Base-by-base conservation (phyloP, 2,113 vertebrate genomes). In the Sceloporus undulatus region DNA sequence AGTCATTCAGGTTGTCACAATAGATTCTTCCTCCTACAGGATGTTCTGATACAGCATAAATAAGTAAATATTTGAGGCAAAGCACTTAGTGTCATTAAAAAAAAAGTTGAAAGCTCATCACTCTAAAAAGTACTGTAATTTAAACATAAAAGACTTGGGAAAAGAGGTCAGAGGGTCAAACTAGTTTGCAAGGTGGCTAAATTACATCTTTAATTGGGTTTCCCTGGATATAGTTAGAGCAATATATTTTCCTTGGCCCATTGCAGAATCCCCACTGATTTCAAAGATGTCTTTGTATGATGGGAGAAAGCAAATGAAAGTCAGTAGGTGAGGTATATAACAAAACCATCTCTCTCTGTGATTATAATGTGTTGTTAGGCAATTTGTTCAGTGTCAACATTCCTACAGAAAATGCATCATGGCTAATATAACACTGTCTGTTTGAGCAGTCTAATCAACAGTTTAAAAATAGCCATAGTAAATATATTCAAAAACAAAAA, bases 131-230 rank as follows among this genome's bases (percentile, higher is more conserved):
- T 54, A 23, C 25, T 86, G 54, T 2, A 74, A n/a, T 1, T 27
- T 4, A 10, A 84, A 92, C 86, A 77, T 4, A 86, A 91, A 2
- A 56, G 27, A 80, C 78, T 84, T 42, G 78, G 18, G 21, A 87
- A 74, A 19, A 92, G 83, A 40, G 76, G 6, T 68, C 59, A 89
- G 48, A 74, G 19, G 85, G 29, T n/a, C 56, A 82, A 83, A n/a
- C 48, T 5, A 1, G 27, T 82, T 93, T 87, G 85, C 2, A 82
- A 59, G 87, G 84, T 25, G 1, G 2, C 3, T 70, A 34, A 90
- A 91, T 84, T 91, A 86, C 78, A 77, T 52, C 29, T 85, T 79
- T 78, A 87, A 81, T 3, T 80, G 40, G 80, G 3, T 3, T 68
- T 71, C 65, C 6, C n/a, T 84, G 29, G 14, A 52, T 1, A 85